These are phyloP conservation scores for Paradoxurus hermaphroditus DNA, from an alignment of 2,113 vertebrate species.

Conservation along the genomic window DNA sequence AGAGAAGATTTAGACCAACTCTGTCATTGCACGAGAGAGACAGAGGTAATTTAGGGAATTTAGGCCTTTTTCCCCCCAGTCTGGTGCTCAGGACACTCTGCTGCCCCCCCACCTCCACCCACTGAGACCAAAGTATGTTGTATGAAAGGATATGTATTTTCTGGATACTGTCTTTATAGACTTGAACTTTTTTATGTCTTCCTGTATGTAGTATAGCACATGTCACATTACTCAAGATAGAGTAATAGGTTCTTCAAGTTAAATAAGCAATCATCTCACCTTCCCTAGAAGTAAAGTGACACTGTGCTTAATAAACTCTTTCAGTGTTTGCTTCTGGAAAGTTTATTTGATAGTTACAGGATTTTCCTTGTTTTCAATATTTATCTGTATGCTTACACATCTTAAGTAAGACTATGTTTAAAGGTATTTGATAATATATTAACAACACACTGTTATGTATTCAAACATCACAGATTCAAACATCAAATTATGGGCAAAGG, in stretches of 20 bases:
- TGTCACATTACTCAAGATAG: background rate
- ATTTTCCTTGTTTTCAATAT: background rate
- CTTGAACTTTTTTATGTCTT: background rate
- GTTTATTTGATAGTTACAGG: background rate
- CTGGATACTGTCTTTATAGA: background rate
- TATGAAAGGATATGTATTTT: background rate
- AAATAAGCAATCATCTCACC: background rate
- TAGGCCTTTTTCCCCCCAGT: background rate
- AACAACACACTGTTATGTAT: background rate
- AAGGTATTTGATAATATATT: background rate
- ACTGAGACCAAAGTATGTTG: background rate
- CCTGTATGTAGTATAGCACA: background rate
- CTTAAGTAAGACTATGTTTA: background rate
- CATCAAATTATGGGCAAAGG: background rate
- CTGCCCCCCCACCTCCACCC: rapidly evolving
- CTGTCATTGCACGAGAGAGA: background rate
- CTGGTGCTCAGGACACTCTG: background rate
- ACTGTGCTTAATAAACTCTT: background rate
- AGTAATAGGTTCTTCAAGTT: background rate
- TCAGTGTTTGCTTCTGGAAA: background rate
- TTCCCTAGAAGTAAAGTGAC: background rate
- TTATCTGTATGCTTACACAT: background rate
- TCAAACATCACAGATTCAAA: background rate
- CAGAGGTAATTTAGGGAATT: background rate
- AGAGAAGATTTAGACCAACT: background rate